Base-by-base conservation (phyloP, 2,113 vertebrate species). In the Paraplagusia blochii region DNA sequence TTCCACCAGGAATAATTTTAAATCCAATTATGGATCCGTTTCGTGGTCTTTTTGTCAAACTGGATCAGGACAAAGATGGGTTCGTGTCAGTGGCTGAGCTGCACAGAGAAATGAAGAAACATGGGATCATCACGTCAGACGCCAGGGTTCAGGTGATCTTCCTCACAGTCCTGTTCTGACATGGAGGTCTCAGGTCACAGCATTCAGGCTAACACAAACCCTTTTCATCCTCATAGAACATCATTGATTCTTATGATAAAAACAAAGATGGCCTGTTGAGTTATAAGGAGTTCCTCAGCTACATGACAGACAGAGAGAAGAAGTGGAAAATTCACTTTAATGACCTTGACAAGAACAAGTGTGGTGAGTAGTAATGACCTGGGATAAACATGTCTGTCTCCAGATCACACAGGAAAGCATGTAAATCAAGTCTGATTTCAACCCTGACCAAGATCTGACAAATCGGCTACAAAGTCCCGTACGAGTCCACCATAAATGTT, bases 311-410 rank as follows among this genome's bases (percentile, higher is more conserved):
- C 79, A 85, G 80, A 53, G 90, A 91, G 63, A 88, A 16, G 71
- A 89, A 85, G 55, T 91, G 90, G 90, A 90, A 86, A 72, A 89
- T 91, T 34, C 36, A 88, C 73, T 91, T 91, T 57, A 63, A 90
- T 40, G 70, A 85, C 45, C 74, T 91, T 80, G 89, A 91, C 75
- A 90, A 84, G 69, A 88, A 90, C 73, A 84, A 88, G 1, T 82
- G 88, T 52, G 89, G 88, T 91, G 72, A 89, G 87, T 57, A 14
- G 8, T 44, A 50, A 11, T 9, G n/a, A 0, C 0, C 11, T 43
- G 9, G 1, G 1, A 18, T 49, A 22, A 17, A n/a, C 9, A 0
- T n/a, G 36, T 38, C 22, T 29, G 2, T 4, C 22, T 29, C 22
- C 0, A 6, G 55, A 2, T 58, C 7, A 15, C 9, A 42, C 7